phyloP scores from a whole-genome alignment of 2,113 vertebrate genomes.

The Pseudopodoces humilis region DNA sequence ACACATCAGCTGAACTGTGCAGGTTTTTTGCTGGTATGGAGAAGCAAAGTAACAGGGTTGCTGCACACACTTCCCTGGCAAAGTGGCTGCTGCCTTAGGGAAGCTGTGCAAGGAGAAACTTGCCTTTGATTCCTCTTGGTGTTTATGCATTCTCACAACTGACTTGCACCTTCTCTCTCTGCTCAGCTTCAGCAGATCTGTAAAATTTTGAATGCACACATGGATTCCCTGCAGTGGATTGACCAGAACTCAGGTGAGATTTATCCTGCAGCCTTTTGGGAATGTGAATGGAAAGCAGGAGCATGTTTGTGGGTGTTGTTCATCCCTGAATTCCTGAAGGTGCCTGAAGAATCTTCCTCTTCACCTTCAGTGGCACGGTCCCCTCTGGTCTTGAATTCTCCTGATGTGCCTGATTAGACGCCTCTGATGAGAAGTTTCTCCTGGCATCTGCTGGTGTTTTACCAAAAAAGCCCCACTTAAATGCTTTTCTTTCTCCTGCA shows the following conservation, averaged over 20 bases:
- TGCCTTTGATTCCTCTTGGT: not conserved
- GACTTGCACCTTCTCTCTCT: not conserved
- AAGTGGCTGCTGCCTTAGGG: not conserved
- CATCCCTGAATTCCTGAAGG: not conserved
- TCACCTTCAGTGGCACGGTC: not conserved
- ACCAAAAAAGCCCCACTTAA: too few relatives aligned
- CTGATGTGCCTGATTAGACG: not conserved
- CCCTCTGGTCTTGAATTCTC: not conserved
- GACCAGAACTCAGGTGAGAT: constrained; percentile 90
- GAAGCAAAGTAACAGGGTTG: not conserved
- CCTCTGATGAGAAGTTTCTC: not conserved
- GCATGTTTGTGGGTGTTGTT: not conserved
- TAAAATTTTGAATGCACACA: constrained; percentile 96
- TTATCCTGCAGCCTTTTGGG: not conserved
- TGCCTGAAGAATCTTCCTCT: not conserved
- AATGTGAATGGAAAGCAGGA: not conserved
- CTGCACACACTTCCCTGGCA: not conserved
- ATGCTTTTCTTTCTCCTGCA: not conserved
- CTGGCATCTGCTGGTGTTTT: not conserved
- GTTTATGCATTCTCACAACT: not conserved
- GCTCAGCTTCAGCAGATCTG: constrained; percentile 95
- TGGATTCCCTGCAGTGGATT: constrained; percentile 97
- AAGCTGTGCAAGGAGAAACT: not conserved
- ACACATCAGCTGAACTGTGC: not conserved
- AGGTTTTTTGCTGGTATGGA: not conserved